Percentiles rank a stretch among this genome's conserved stretches.
These are phyloP conservation scores for Salpingus planirostris DNA, from an alignment of 2,888 invertebrate genomes.

Conservation along the genomic window DNA sequence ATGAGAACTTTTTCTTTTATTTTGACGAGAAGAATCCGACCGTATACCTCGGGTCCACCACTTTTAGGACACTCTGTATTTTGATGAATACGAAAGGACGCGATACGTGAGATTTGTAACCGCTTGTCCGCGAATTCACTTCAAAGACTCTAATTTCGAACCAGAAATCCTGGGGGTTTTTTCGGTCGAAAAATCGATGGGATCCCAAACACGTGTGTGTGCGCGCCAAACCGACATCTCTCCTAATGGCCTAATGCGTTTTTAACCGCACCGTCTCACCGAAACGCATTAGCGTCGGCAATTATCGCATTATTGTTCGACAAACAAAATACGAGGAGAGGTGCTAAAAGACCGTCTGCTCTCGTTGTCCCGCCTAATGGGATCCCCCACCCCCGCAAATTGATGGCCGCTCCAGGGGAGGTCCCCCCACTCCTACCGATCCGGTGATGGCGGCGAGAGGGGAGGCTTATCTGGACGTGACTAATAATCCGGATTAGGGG, in stretches of 20 bases:
- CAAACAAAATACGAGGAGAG: constrained; percentile 17
- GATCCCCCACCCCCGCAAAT: too few relatives aligned
- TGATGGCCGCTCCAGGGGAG: too few relatives aligned
- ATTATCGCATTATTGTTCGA: constrained; percentile 19
- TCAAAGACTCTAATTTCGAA: constrained; percentile 12
- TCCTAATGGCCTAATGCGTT: too few relatives aligned
- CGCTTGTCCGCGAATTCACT: constrained; percentile 19
- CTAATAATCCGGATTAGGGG: too few relatives aligned
- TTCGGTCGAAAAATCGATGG: too few relatives aligned
- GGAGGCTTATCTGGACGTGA: too few relatives aligned
- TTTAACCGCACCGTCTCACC: too few relatives aligned
- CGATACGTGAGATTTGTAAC: constrained; percentile 19
- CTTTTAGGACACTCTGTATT: neutral
- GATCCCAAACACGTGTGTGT: constrained; percentile 7
- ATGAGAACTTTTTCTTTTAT: too few relatives aligned
- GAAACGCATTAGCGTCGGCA: constrained; percentile 13
- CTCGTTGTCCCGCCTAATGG: neutral
- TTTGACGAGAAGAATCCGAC: too few relatives aligned
- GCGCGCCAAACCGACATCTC: constrained; percentile 14
- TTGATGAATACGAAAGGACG: constrained; percentile 19
- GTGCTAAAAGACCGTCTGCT: constrained; percentile 12
- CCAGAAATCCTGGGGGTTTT: neutral
- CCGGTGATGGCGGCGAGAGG: too few relatives aligned
- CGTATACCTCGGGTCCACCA: too few relatives aligned
- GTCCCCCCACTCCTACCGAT: too few relatives aligned